Base-by-base conservation (phyloP, 1,140 invertebrate genomes). In the Drosophila varians region DNA sequence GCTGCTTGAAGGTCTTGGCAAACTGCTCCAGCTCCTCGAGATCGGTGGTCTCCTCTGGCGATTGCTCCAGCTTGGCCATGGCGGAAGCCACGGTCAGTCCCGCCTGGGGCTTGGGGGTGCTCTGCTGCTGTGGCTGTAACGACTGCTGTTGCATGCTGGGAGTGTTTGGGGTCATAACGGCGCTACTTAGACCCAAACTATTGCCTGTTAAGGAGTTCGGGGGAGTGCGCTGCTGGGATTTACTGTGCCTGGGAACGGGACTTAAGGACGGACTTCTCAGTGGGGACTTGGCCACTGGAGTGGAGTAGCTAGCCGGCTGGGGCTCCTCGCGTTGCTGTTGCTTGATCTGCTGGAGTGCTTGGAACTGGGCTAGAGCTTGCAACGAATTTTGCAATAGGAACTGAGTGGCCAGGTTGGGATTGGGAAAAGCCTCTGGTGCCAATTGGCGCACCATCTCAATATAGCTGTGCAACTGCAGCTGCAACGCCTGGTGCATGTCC, bases 21-120 rank as follows among this genome's bases (percentile, higher is more conserved):
- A 99, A 99, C 84, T 98, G 97, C 91, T 99, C 98, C 23, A 99
- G 93, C 90, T 99, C 98, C 91, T 98, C 97, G 21, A 99, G 93
- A 91, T 99, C 98, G 7, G 97, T 97, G 9, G 97, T 97, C 91
- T 98, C 97, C 86, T 99, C 97, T 0, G 95, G 94, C 11, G 95
- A 95, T 8, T 96, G 95, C 82, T 97, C 96, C 61, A 97, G 92
- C 51, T 93, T 91, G 46, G 88, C 92, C 92, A 91, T 92, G 92
- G 79, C 93, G 66, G 48, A 93, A 74, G 49, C 93, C 89, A 91
- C 82, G 0, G 89, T 89, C 16, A 82, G 52, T 1, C 69, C 74
- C 7, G 74, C 61, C 0, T 54, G 55, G 2, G 60, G 76, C 9
- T 74, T 90, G 11, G 62, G 78, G 28, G 73, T 88, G 51, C 73